Evolutionary conservation across 2,113 vertebrate species (phyloP).

Genomic region (Potamarius usumacintae): DNA sequence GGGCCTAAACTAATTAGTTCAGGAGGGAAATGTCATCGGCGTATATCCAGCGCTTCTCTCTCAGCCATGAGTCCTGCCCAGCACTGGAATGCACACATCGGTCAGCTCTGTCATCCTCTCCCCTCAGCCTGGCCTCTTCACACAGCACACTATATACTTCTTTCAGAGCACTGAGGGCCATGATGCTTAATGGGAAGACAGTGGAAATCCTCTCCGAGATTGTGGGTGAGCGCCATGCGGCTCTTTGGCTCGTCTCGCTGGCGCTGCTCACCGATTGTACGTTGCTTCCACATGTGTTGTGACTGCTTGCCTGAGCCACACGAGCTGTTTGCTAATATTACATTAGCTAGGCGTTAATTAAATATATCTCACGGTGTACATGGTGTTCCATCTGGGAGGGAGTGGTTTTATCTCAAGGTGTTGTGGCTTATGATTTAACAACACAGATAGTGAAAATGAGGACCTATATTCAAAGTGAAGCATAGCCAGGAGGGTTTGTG

Average conservation of each 20-base stretch:
- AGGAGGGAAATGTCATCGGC: slow-evolving; percentile 43
- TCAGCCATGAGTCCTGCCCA: slow-evolving; percentile 28
- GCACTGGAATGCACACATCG: slow-evolving; percentile 47
- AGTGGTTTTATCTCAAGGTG: neutral
- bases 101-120: slow-evolving; percentile 49
- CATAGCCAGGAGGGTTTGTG: neutral
- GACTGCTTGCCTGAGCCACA: neutral
- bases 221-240: slow-evolving; percentile 29
- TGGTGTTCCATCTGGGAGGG: neutral
- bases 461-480: neutral
- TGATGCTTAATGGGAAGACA: slow-evolving; percentile 35
- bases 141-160: slow-evolving; percentile 30
- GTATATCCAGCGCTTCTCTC: slow-evolving; percentile 36
- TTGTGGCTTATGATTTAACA: neutral
- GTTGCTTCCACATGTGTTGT: slow-evolving; percentile 1
- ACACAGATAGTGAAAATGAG: neutral
- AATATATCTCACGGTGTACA: slow-evolving; percentile 18
- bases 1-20: slow-evolving; percentile 48
- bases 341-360: slow-evolving; percentile 42
- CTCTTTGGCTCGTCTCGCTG: slow-evolving; percentile 41
- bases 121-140: slow-evolving; percentile 24
- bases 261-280: slow-evolving; percentile 13
- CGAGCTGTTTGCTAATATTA: slow-evolving; percentile 44
- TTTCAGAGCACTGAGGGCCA: slow-evolving; percentile 41
- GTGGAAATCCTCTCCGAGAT: slow-evolving; percentile 50